Evolutionary conservation across 2,888 invertebrate species (phyloP), one percentile per base, ranked within the genome.

Genomic region (Heliconius hortense): DNA sequence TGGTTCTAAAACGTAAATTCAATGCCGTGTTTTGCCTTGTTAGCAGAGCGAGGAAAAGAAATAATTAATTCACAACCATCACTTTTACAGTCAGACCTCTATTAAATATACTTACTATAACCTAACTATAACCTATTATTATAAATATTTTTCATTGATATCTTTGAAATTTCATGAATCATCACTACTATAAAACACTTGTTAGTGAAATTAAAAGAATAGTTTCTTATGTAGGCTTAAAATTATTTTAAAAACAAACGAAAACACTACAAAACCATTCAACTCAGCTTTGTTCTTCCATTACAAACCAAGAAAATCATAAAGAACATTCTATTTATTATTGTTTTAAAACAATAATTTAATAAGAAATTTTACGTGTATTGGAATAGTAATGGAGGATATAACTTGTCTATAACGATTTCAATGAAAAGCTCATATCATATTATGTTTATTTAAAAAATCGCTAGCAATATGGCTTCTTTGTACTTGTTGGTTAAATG

Each of bases 351-450:
- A 79, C 74, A 76, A 77, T 79, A 81, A 78, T 81, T 81, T 81
- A 79, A 82, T 81, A 73, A 77, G 76, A 81, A 81, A 76, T 78
- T 75, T 79, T 80, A 67, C 81, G 79, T 81, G 82, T 81, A 83
- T 83, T 82, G 79, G 79, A 81, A 79, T 76, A 73, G 76, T 81
- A 83, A 82, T 81, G 79, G 78, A 74, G 80, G 78, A 78, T 79
- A 82, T 79, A 81, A 82, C 80, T 79, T 81, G 77, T 81, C 79
- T 79, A 78, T 81, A 81, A 74, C 72, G 69, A 78, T 72, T 76
- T 62, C 59, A 72, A 73, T 75, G 72, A 64, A 68, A 77, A 62
- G 31, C 56, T 56, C n/a, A 56, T 78, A 74, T 75, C 68, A 66
- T 60, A 60, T 13, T 59, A 11, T 66, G 63, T 68, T 70, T 73